Base-by-base conservation (phyloP, 2,113 vertebrate genomes). In the Amphiprion ocellaris region DNA sequence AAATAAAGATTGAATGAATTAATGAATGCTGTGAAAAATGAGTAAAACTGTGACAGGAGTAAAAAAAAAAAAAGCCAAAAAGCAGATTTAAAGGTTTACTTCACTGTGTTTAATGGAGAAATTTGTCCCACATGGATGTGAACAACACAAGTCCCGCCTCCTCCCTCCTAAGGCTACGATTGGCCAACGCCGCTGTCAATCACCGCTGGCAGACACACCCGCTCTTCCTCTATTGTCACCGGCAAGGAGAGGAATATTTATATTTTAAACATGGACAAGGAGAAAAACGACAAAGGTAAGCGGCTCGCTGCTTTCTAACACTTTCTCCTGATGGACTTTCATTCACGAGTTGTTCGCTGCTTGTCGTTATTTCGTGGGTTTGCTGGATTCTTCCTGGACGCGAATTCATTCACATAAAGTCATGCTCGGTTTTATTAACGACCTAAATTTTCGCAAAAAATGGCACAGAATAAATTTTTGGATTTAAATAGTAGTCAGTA, bases 141-240 rank as follows among this genome's bases (percentile, higher is more conserved):
- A 66, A 12, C 2, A 66, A 16, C 39, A 30, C 0, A 47, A 49
- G 72, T 11, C 80, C 84, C 77, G 59, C 82, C 77, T 24, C 72
- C 46, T 0, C 49, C 59, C 39, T 66, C 23, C 3, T 0, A 0
- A 10, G 4, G 17, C 37, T 19, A 0, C 0, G 8, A 88, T 91
- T 87, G 82, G 91, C 28, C 46, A 2, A 0, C 2, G 0, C 0
- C 0, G n/a, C 63, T 68, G 84, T 83, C 88, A 60, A 7, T 89
- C 75, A 60, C 41, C 2, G 23, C 28, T 4, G 46, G 21, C 46
- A 16, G 49, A 33, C 59, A 46, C 72, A n/a, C 14, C 33, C 83
- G 26, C 66, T 65, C 69, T 79, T 41, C 47, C 54, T 88, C 79
- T 71, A 82, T 89, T 92, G 91, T 90, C 69, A 78, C 58, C 30